Percentiles rank a stretch among this genome's conserved stretches.
Evolutionary conservation across 2,888 invertebrate genomes (phyloP).

Genomic region (Mactromeris polynyma): DNA sequence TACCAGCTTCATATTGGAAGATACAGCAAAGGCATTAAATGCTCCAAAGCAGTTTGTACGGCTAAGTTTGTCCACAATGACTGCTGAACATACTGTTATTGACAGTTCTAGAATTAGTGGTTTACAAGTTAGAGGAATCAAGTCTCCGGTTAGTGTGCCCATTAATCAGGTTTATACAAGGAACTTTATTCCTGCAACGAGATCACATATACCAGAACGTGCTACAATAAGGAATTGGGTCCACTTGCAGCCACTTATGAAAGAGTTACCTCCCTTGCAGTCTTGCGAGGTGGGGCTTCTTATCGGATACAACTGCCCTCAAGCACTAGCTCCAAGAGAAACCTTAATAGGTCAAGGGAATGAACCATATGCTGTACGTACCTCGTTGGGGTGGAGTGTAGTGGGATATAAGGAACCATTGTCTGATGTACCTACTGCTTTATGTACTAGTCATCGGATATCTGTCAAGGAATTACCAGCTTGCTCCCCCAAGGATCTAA

Average conservation of each 20-base stretch:
- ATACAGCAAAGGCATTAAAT: slow-evolving; percentile 43
- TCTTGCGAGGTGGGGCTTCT: slow-evolving; percentile 19
- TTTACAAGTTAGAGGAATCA: slow-evolving; percentile 45
- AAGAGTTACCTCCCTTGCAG: neutral
- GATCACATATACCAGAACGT: slow-evolving; percentile 47
- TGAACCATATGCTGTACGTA: neutral
- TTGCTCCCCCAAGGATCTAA: slow-evolving; percentile 20
- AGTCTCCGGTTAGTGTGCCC: slow-evolving; percentile 22
- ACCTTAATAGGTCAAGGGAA: neutral
- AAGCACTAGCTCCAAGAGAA: slow-evolving; percentile 8
- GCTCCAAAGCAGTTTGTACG: slow-evolving; percentile 17
- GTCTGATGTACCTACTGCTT: neutral
- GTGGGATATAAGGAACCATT: neutral
- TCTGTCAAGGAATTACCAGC: neutral
- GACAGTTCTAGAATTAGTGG: slow-evolving; percentile 38
- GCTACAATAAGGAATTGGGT: neutral
- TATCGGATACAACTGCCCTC: slow-evolving; percentile 27
- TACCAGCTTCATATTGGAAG: slow-evolving; percentile 62
- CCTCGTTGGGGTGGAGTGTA: slow-evolving; percentile 9
- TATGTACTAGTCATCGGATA: neutral
- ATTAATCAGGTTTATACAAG: slow-evolving; percentile 41
- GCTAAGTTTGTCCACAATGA: slow-evolving; percentile 66
- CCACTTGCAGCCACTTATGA: neutral
- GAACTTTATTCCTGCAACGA: slow-evolving; percentile 53
- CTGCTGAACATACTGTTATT: slow-evolving; percentile 26